These are phyloP conservation scores for Hydra vulgaris DNA, from an alignment of 30 jellyfish, hydroid and myxozoan species.

Conservation along the genomic window DNA sequence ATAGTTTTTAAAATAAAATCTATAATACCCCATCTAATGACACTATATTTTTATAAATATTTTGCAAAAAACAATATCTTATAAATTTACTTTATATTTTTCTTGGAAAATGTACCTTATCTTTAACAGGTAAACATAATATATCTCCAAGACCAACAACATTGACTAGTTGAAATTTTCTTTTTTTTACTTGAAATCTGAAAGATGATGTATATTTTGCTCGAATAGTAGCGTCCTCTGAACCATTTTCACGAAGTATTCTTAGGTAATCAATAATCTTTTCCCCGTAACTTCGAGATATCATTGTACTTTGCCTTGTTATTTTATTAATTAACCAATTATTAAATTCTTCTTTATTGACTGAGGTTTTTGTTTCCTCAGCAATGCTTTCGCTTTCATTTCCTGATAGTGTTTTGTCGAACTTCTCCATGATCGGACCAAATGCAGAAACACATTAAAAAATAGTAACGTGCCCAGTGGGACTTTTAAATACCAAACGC, in stretches of 20 bases:
- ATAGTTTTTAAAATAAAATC: no score
- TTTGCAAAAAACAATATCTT: neutral
- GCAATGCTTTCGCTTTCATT: constrained; percentile 19
- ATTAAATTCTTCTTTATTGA: constrained; percentile 42
- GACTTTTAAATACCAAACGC: neutral
- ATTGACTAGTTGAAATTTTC: constrained; percentile 54
- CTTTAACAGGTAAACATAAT: constrained; percentile 66
- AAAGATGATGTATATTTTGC: constrained; percentile 43
- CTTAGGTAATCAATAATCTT: constrained; percentile 46
- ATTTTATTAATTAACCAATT: constrained; percentile 56
- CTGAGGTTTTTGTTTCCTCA: neutral
- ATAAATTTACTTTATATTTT: neutral
- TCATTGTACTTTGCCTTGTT: constrained; percentile 70
- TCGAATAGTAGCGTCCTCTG: constrained; percentile 41
- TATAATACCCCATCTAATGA: no score
- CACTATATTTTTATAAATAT: neutral
- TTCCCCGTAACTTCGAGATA: constrained; percentile 69
- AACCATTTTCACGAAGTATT: constrained; percentile 60
- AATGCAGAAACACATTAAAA: neutral
- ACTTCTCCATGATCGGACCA: constrained; percentile 15
- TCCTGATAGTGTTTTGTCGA: neutral
- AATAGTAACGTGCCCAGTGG: neutral
- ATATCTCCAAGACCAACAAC: constrained; percentile 95
- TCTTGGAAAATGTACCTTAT: constrained; percentile 15
- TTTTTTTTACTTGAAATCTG: constrained; percentile 60